phyloP scores from a whole-genome alignment of 2,888 invertebrate species.

The Lasioglossum figueresi region DNA sequence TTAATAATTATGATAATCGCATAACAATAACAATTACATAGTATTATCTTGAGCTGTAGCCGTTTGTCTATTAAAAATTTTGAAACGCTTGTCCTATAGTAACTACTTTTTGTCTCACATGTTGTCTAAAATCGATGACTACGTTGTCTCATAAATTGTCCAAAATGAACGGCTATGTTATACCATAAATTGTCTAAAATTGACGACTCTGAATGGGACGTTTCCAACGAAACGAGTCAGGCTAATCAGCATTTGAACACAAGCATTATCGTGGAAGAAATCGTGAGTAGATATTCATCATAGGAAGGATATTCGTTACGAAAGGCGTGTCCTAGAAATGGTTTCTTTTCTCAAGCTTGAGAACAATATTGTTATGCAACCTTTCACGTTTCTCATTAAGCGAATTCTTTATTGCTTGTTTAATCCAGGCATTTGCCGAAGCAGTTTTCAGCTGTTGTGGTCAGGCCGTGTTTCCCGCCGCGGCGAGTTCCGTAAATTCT shows the following conservation, averaged over 20 bases:
- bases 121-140: too few species aligned
- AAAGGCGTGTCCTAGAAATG: slow-evolving; percentile 1
- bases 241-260: not conserved
- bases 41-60: too few species aligned
- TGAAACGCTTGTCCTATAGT: too few species aligned
- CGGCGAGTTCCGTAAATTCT: slow-evolving; percentile 15
- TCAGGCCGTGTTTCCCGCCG: not conserved
- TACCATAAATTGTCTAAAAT: not conserved
- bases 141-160: too few species aligned
- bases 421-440: slow-evolving; percentile 2
- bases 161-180: too few species aligned
- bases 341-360: slow-evolving; percentile 3
- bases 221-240: not conserved
- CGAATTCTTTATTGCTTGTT: slow-evolving; percentile 16
- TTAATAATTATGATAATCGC: too few species aligned
- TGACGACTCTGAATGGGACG: not conserved
- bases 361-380: slow-evolving; percentile 15
- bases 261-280: not conserved
- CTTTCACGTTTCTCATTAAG: slow-evolving; percentile 3
- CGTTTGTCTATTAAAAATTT: too few species aligned
- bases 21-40: too few species aligned
- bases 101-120: not conserved
- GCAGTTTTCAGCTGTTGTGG: not conserved
- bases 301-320: slow-evolving; percentile 10
- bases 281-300: slow-evolving; percentile 5